Evolutionary conservation across 2,113 vertebrate genomes (phyloP).

Genomic region (Rousettus leschenaultii): DNA sequence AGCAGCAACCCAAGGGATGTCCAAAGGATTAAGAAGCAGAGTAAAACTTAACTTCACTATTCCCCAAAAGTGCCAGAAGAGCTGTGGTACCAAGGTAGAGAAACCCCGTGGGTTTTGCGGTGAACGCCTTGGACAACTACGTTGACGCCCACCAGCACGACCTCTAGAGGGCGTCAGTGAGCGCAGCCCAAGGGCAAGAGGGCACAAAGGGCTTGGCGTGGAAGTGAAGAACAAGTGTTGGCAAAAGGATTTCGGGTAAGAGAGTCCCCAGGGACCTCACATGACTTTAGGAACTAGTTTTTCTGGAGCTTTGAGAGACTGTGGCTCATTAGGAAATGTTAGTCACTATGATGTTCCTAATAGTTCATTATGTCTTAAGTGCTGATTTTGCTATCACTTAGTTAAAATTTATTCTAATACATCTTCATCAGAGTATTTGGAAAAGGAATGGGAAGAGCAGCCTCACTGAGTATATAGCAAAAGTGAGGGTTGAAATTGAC

Average conservation of each 20-base stretch:
- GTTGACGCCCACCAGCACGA: fast-evolving
- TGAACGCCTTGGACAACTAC: not conserved
- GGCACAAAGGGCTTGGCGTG: fast-evolving
- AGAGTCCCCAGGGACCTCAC: not conserved
- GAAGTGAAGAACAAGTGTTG: no score
- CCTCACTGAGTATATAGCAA: not conserved
- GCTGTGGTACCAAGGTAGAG: not conserved
- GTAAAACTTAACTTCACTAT: not conserved
- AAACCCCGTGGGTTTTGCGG: not conserved
- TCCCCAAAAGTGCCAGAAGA: not conserved
- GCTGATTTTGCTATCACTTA: slow-evolving; percentile 8
- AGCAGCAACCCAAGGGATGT: not conserved
- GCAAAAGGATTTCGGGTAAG: not conserved
- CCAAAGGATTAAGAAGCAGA: not conserved
- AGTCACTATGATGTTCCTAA: not conserved
- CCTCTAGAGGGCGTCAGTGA: not conserved
- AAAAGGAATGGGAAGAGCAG: not conserved
- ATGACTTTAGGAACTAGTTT: not conserved
- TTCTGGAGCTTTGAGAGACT: not conserved
- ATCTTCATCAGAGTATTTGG: not conserved
- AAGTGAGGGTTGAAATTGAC: not conserved
- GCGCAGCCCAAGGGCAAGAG: not conserved
- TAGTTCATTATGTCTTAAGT: not conserved
- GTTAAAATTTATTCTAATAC: slow-evolving; percentile 1
- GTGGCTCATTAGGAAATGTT: not conserved